Evolutionary conservation across 2,797 vertebrate genomes (phyloP).

Genomic region (Periparus ater): DNA sequence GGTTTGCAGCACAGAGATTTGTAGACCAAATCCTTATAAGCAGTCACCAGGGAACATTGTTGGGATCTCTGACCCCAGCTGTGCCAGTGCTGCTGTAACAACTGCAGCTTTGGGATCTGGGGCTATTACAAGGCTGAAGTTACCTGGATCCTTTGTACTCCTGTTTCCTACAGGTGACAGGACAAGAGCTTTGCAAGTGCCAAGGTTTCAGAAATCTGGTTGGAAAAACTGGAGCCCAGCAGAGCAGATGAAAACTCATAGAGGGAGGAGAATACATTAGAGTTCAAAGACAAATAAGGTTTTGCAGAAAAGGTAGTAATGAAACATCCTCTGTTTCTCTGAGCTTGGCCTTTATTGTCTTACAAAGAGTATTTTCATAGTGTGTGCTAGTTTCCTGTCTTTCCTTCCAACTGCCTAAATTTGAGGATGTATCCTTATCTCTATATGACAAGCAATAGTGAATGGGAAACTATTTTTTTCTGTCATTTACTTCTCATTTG

Average conservation of each 20-base stretch:
- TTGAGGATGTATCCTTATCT: neutral
- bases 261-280: neutral
- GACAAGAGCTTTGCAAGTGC: neutral
- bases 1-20: neutral
- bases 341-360: neutral
- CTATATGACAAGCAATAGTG: neutral
- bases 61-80: neutral
- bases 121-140: neutral
- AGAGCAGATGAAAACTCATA: neutral
- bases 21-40: neutral
- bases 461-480: conserved; percentile 16
- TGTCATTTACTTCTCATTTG: conserved; percentile 27
- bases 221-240: neutral
- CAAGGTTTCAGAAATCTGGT: neutral
- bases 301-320: neutral
- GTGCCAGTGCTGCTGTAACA: neutral
- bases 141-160: neutral
- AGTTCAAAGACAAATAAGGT: neutral
- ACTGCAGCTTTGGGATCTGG: neutral
- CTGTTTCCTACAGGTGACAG: neutral
- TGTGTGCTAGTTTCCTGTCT: neutral
- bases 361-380: neutral
- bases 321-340: neutral
- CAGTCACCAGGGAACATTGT: neutral
- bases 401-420: neutral